Evolutionary conservation across 2,888 invertebrate species (phyloP).

Genomic region (Cheilosia impressa): DNA sequence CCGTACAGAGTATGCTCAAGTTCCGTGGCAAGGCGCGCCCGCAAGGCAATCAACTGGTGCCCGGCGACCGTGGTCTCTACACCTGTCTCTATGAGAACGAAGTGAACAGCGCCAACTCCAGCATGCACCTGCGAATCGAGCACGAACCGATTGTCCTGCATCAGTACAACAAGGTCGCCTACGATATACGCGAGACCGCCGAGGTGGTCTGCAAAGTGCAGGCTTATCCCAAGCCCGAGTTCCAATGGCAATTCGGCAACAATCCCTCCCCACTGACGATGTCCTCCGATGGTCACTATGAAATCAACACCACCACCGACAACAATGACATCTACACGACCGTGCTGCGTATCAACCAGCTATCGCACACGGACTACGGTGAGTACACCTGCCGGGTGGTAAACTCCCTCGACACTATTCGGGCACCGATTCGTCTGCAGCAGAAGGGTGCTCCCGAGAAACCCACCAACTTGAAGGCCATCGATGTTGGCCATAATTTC

Average conservation of each 20-base stretch:
- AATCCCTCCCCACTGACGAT: conserved; percentile 90
- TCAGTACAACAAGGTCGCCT: conserved; percentile 94
- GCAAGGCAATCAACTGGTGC: conserved; percentile 90
- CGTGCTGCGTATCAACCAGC: conserved; percentile 88
- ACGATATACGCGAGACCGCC: conserved; percentile 92
- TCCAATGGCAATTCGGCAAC: conserved; percentile 94
- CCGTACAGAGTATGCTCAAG: conserved; percentile 91
- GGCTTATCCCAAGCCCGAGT: conserved; percentile 96
- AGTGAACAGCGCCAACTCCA: conserved; percentile 93
- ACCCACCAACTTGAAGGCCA: conserved; percentile 89
- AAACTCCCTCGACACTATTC: conserved; percentile 91
- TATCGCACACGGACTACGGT: conserved; percentile 94
- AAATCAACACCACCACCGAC: conserved; percentile 91
- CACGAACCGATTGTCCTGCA: conserved; percentile 94
- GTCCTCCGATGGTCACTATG: conserved; percentile 93
- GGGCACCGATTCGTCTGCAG: conserved; percentile 91
- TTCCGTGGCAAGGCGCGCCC: conserved; percentile 92
- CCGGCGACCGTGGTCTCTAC: conserved; percentile 94
- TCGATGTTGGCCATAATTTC: conserved; percentile 90
- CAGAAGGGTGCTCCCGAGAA: conserved; percentile 94
- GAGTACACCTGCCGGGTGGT: conserved; percentile 95
- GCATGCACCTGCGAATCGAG: conserved; percentile 95
- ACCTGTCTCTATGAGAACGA: conserved; percentile 95
- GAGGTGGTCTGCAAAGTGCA: conserved; percentile 95
- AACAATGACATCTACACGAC: conserved; percentile 94